Evolutionary conservation across 2,888 invertebrate genomes (phyloP).

Genomic region (Orthonevra nobilis): DNA sequence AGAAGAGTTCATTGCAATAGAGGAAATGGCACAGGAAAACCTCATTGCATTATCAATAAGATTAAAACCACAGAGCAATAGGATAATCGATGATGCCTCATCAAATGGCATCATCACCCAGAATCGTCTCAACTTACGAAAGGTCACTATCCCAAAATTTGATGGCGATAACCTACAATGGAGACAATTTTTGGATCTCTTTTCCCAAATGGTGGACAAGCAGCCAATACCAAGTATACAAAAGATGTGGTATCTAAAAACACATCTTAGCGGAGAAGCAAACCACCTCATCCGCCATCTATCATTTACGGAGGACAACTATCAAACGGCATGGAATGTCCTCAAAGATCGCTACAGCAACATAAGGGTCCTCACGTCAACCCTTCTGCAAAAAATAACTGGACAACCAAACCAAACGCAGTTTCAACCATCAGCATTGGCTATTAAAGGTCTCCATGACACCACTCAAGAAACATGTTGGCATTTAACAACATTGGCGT

Average conservation of each 20-base stretch:
- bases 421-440: constrained; percentile 9
- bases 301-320: constrained; percentile 39
- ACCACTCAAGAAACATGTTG: not conserved
- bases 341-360: constrained; percentile 45
- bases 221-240: constrained; percentile 22
- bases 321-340: constrained; percentile 26
- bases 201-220: constrained; percentile 29
- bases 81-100: not conserved
- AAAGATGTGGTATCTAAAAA: constrained; percentile 54
- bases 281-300: constrained; percentile 30
- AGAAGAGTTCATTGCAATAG: no score
- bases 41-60: no score
- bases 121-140: constrained; percentile 14
- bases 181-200: constrained; percentile 39
- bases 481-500: constrained; percentile 3
- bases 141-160: constrained; percentile 37
- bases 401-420: constrained; percentile 14
- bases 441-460: constrained; percentile 42
- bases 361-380: constrained; percentile 27
- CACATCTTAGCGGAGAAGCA: constrained; percentile 30
- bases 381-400: constrained; percentile 26
- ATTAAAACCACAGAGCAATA: constrained; percentile 9
- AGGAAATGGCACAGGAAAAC: no score
- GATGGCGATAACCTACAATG: constrained; percentile 33
- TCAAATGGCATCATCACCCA: not conserved